Conservation (phyloP, 2,888 invertebrate species). For the Zootermopsis nevadensis region DNA sequence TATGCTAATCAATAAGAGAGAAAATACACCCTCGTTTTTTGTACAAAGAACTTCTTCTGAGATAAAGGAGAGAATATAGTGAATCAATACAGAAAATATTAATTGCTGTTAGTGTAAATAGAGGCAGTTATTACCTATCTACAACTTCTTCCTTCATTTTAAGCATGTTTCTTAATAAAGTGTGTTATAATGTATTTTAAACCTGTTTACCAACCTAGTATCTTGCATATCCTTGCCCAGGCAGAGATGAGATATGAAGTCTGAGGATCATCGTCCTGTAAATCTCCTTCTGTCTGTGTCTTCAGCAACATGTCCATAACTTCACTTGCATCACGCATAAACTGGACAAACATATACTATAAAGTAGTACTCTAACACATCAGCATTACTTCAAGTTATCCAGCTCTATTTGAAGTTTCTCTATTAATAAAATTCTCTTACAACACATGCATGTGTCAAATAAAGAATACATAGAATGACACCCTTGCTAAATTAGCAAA, state of each 20-base stretch:
- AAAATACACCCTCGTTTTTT: no score
- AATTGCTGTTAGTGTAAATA: no score
- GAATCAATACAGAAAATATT: no score
- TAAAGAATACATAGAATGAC: neutral
- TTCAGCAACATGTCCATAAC: conserved; percentile 95
- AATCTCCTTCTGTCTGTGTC: conserved; percentile 85
- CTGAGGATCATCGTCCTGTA: conserved; percentile 94
- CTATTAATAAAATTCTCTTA: neutral
- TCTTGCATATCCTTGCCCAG: conserved; percentile 99
- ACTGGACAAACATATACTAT: conserved; percentile 63
- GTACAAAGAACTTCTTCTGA: no score
- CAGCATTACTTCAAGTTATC: no score
- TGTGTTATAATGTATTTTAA: neutral
- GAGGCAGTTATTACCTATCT: no score
- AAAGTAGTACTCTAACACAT: neutral
- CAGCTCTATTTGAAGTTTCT: neutral
- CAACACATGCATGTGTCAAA: neutral
- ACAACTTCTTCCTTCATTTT: no score
- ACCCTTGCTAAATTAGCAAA: no score
- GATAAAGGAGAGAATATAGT: no score
- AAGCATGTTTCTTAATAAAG: no score
- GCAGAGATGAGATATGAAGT: conserved; percentile 98
- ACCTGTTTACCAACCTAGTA: conserved; percentile 70
- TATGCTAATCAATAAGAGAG: no score
- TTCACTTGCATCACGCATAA: conserved; percentile 90